These are phyloP conservation scores for Agriopis leucophaearia DNA, from an alignment of 2,888 invertebrate species.

Conservation along the genomic window DNA sequence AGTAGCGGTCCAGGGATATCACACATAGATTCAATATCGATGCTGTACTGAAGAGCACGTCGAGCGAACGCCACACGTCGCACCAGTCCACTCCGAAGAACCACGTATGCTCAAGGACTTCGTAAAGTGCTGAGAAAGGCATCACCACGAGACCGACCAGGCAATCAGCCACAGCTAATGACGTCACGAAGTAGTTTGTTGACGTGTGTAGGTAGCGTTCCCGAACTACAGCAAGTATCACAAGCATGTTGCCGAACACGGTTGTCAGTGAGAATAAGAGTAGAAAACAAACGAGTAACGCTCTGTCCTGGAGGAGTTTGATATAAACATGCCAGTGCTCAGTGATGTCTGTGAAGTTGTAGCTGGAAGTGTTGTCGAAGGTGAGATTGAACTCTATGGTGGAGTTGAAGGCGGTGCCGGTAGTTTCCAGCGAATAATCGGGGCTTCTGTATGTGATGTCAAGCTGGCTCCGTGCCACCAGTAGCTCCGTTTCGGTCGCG, in stretches of 20 bases:
- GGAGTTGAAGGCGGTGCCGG: conserved; percentile 62
- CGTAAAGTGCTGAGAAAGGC: conserved; percentile 98
- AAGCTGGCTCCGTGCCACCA: conserved; percentile 80
- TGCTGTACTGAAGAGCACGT: conserved; percentile 98
- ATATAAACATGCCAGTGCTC: conserved; percentile 81
- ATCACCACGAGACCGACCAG: conserved; percentile 98
- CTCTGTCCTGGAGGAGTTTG: conserved; percentile 88
- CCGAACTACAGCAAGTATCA: conserved; percentile 96
- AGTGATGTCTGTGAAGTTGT: conserved; percentile 65
- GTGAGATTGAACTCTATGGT: conserved; percentile 71
- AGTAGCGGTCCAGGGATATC: conserved; percentile 98
- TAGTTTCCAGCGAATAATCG: conserved; percentile 66
- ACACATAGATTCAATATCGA: conserved; percentile 99
- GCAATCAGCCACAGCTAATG: conserved; percentile 98
- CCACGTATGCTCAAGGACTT: conserved; percentile 96
- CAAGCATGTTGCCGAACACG: conserved; percentile 97
- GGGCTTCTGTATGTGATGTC: conserved; percentile 70
- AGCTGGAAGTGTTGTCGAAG: conserved; percentile 66
- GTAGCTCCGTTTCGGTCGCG: conserved; percentile 71
- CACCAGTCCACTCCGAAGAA: conserved; percentile 98
- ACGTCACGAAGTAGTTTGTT: conserved; percentile 99
- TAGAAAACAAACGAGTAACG: conserved; percentile 92
- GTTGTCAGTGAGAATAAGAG: conserved; percentile 96
- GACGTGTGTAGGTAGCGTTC: conserved; percentile 98
- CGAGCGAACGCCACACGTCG: conserved; percentile 98